Conservation (phyloP, 2,888 invertebrate species). For the Polyploca ridens region DNA sequence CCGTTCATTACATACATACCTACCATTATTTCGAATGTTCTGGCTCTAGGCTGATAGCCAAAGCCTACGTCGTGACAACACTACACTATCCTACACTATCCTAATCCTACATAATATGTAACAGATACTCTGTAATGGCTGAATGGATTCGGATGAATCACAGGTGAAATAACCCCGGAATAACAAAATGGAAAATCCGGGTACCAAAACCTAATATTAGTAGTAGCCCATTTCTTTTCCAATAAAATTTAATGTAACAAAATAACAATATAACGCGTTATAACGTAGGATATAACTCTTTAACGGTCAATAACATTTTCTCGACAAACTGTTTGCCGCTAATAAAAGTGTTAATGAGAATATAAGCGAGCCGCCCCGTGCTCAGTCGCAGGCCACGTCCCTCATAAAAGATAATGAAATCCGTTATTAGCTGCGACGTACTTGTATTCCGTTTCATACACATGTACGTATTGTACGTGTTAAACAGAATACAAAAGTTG, state of each 20-base stretch:
- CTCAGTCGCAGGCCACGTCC: slow-evolving; percentile 34
- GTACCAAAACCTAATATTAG: too few species aligned
- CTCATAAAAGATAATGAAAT: slow-evolving; percentile 64
- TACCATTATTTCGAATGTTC: too few species aligned
- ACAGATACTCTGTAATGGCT: too few species aligned
- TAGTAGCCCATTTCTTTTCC: neutral
- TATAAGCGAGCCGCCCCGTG: slow-evolving; percentile 32
- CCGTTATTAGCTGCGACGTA: slow-evolving; percentile 45
- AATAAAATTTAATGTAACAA: slow-evolving; percentile 9
- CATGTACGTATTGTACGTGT: neutral
- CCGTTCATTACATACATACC: too few species aligned
- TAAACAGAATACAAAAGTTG: slow-evolving; percentile 21
- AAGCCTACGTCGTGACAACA: too few species aligned
- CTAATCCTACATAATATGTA: too few species aligned
- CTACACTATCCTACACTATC: too few species aligned
- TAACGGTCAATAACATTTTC: slow-evolving; percentile 43
- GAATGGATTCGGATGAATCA: too few species aligned
- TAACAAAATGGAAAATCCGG: neutral
- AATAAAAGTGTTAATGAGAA: slow-evolving; percentile 56
- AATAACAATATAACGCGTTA: slow-evolving; percentile 28
- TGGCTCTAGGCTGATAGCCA: too few species aligned
- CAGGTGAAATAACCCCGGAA: too few species aligned
- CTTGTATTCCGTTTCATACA: slow-evolving; percentile 24
- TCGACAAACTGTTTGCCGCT: slow-evolving; percentile 36
- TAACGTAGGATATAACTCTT: slow-evolving; percentile 27